A percentile compares a stretch with the other conserved stretches of the same genome.
Conservation (phyloP, 1,140 invertebrate species). For the Hyles vespertilio region DNA sequence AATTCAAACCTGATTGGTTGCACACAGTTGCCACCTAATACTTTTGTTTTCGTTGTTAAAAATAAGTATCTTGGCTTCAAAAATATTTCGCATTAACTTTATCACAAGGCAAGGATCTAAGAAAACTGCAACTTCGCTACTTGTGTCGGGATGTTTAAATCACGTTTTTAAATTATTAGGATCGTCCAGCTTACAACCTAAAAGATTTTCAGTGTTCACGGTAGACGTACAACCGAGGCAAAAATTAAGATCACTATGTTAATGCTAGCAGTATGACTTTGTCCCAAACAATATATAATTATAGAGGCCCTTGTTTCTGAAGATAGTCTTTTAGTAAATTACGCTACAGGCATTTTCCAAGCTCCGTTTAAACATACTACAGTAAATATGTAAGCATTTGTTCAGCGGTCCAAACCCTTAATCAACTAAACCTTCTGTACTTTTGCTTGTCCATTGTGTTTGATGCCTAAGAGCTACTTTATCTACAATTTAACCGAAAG, state of each 20-base stretch:
- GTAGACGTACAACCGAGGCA: conserved; percentile 34
- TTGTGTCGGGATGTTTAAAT: conserved; percentile 39
- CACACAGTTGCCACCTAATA: too few relatives aligned
- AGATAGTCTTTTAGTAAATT: conserved; percentile 32
- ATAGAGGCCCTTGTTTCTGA: conserved; percentile 31
- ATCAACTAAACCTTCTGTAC: conserved; percentile 1
- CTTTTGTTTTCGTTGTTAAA: conserved; percentile 18
- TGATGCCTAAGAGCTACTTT: conserved; percentile 23
- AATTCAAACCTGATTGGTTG: conserved; percentile 17
- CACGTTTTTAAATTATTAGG: conserved; percentile 28
- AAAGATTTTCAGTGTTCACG: conserved; percentile 10
- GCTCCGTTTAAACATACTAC: conserved; percentile 30
- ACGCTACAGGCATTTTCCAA: conserved; percentile 44
- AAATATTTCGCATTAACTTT: conserved; percentile 39
- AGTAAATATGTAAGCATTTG: conserved; percentile 40
- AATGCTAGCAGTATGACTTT: conserved; percentile 27
- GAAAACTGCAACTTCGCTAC: conserved; percentile 34
- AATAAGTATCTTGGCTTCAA: conserved; percentile 22
- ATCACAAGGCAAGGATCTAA: conserved; percentile 56
- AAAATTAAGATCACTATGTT: conserved; percentile 24
- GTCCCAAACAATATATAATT: conserved; percentile 25
- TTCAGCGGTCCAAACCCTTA: conserved; percentile 17
- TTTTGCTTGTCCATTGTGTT: conserved; percentile 3
- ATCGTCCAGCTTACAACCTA: conserved; percentile 22
- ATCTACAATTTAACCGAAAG: conserved; percentile 17